Base-by-base conservation (phyloP, 2,888 invertebrate genomes). In the Drosophila eohydei region DNA sequence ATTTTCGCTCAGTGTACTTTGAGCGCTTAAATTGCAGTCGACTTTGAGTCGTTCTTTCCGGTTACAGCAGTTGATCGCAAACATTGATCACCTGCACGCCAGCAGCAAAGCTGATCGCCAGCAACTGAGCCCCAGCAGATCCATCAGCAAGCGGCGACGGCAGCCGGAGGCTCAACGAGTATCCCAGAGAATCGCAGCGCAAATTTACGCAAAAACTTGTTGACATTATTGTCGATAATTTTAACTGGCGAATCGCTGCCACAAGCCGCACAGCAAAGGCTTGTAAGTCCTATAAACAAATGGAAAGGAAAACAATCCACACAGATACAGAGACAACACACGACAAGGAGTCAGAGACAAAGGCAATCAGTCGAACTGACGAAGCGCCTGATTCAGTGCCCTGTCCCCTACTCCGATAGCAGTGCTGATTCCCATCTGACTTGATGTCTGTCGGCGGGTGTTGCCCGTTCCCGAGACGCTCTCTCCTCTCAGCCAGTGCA, bases 151-250 rank as follows among this genome's bases (percentile, higher is more conserved):
- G 50, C 16, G 26, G 34, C 1, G 6, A 9, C 4, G 44, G 50
- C 41, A 54, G 21, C 12, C 40, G 28, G n/a, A 43, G 46, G 36
- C 46, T 34, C 50, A 16, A 11, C 21, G 40, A 46, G 57, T 34
- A 34, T 50, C n/a, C 66, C 60, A 55, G 26, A 6, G 30, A 50
- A 50, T 43, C 41, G 34, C 46, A 50, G 61, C 52, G 38, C 46
- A 77, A 69, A 61, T 64, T 71, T 73, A 72, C 68, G 69, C 80
- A 78, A 82, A 68, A 83, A 80, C 84, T 83, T 83, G 89, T 89
- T 84, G 84, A 84, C 89, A 89, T 83, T 87, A 84, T 80, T 89
- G 88, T 84, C 75, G 80, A 84, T 81, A 78, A 88, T 82, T 78
- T 89, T 67, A 82, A 76, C 64, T 69, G 73, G 71, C 79, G 56